phyloP scores from a whole-genome alignment of 2,888 invertebrate genomes.

The Macaria notata region DNA sequence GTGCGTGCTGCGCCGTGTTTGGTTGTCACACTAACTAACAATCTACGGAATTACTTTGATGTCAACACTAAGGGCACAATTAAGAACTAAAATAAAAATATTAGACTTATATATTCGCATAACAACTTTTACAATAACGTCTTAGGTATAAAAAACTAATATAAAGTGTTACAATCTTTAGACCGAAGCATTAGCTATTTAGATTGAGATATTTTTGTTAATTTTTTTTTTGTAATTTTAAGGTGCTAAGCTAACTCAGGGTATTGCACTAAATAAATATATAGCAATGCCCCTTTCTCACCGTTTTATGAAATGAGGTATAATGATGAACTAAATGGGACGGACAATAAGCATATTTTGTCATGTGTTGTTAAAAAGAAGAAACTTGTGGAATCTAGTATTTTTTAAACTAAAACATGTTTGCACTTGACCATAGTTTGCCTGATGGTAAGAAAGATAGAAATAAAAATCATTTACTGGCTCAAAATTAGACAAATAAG shows the following conservation, averaged over 20 bases:
- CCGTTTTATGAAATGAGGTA: slow-evolving; percentile 9
- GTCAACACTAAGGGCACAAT: slow-evolving; percentile 8
- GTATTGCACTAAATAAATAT: no score
- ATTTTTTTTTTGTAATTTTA: background rate
- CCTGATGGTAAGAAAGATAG: no score
- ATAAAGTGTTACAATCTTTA: background rate
- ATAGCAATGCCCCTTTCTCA: no score
- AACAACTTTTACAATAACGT: slow-evolving; percentile 1
- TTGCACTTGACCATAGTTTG: no score
- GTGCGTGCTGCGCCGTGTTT: no score
- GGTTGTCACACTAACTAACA: no score
- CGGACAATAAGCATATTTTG: slow-evolving; percentile 1
- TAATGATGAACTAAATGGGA: slow-evolving; percentile 19
- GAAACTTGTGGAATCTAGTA: no score
- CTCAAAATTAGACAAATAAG: no score
- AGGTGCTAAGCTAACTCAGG: background rate
- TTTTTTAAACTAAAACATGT: no score
- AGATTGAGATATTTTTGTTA: background rate
- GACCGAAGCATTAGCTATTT: slow-evolving; percentile 4
- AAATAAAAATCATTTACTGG: no score
- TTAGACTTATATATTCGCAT: slow-evolving; percentile 5
- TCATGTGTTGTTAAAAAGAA: no score
- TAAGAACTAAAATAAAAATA: slow-evolving; percentile 20
- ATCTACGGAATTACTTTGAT: no score
- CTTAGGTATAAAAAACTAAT: background rate